A percentile compares a stretch with the other conserved stretches of the same genome.
phyloP scores from a whole-genome alignment of 53 echinoderm and acorn worm genomes.

The Stichopus horrens region DNA sequence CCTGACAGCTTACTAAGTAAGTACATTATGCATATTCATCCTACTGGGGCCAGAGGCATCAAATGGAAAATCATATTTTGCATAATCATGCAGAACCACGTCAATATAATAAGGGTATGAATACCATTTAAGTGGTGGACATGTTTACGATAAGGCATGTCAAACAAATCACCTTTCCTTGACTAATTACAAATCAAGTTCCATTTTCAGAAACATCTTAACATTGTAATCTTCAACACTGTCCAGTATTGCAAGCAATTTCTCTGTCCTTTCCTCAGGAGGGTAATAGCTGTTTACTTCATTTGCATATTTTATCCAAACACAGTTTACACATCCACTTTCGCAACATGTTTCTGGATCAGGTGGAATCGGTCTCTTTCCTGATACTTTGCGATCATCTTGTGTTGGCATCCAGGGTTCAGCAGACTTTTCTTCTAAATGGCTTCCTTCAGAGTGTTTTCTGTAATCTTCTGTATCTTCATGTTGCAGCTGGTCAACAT shows the following conservation, averaged over 20 bases:
- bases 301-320: constrained; percentile 91
- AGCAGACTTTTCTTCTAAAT: neutral
- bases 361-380: constrained; percentile 56
- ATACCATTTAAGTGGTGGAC: too few relatives aligned
- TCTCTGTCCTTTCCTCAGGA: constrained; percentile 49
- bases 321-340: constrained; percentile 93
- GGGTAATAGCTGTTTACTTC: constrained; percentile 75
- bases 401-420: neutral
- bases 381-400: neutral
- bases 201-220: constrained; percentile 89
- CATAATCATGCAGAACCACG: too few relatives aligned
- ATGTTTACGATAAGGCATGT: neutral
- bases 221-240: constrained; percentile 85
- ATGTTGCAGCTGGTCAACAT: neutral
- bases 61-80: too few relatives aligned
- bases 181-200: constrained; percentile 61
- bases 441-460: neutral
- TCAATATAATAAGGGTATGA: too few relatives aligned
- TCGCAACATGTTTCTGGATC: constrained; percentile 91
- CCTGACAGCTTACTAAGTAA: too few relatives aligned
- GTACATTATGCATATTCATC: too few relatives aligned
- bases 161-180: neutral
- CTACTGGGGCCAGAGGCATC: too few relatives aligned
- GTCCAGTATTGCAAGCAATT: constrained; percentile 69
- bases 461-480: neutral